phyloP scores from a whole-genome alignment of 2,113 vertebrate genomes.

The Passer montanus region DNA sequence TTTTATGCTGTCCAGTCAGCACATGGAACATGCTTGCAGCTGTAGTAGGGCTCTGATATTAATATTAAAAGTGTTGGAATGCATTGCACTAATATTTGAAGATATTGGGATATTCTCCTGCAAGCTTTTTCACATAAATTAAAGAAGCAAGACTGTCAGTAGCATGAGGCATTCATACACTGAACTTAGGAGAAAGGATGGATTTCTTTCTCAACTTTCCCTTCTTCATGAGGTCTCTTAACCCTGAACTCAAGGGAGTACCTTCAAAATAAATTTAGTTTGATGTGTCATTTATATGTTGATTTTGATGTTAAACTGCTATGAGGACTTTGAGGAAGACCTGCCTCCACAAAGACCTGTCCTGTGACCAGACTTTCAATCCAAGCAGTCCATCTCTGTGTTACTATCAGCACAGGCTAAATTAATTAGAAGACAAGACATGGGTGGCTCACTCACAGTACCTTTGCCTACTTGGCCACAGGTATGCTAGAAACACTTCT shows the following conservation, averaged over 20 bases:
- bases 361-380: background rate
- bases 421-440: rapidly evolving
- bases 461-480: background rate
- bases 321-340: background rate
- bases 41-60: background rate
- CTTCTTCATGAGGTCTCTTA: background rate
- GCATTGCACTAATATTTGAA: background rate
- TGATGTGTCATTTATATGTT: background rate
- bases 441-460: background rate
- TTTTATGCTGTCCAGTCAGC: background rate
- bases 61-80: background rate
- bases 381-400: background rate
- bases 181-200: background rate
- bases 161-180: background rate
- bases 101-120: background rate
- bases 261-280: background rate
- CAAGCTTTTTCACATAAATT: background rate
- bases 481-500: background rate
- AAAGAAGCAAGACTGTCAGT: background rate
- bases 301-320: background rate
- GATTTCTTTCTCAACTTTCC: background rate
- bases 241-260: background rate
- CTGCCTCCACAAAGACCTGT: background rate
- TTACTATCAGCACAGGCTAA: background rate
- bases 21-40: background rate